Percentiles rank a stretch among this genome's conserved stretches.
These are phyloP conservation scores for Ptilodon capucinus DNA, from an alignment of 2,888 invertebrate species.

Conservation along the genomic window DNA sequence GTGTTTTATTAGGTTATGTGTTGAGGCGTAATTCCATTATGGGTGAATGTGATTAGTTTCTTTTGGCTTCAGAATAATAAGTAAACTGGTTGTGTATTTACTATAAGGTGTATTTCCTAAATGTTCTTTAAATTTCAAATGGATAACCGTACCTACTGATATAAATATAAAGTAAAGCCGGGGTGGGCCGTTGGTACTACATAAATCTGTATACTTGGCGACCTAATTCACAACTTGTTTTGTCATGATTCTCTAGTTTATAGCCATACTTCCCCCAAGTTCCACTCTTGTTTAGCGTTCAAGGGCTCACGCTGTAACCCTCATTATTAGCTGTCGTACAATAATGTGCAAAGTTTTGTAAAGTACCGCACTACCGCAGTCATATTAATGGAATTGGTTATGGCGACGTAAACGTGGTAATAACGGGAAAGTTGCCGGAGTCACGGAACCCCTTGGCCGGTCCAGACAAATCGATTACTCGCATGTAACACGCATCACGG, in stretches of 20 bases:
- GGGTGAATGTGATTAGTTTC: background rate
- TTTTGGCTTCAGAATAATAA: background rate
- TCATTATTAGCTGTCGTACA: constrained; percentile 50
- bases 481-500: constrained; percentile 54
- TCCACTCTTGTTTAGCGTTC: constrained; percentile 47
- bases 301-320: constrained; percentile 47
- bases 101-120: no score
- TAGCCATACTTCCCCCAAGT: constrained; percentile 42
- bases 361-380: constrained; percentile 40
- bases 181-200: background rate
- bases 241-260: constrained; percentile 43
- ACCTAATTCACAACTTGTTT: constrained; percentile 37
- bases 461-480: constrained; percentile 76
- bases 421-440: constrained; percentile 58
- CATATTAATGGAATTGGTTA: constrained; percentile 60
- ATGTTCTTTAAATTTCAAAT: no score
- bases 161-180: no score
- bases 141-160: no score
- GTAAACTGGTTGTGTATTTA: no score
- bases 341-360: constrained; percentile 57
- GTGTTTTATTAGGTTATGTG: constrained; percentile 9
- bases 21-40: background rate
- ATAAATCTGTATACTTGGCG: constrained; percentile 5
- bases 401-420: constrained; percentile 62
- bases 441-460: constrained; percentile 59